A percentile compares a stretch with the other conserved stretches of the same genome.
phyloP scores from a whole-genome alignment of 2,888 invertebrate species.

The Nematopogon swammerdamellus region DNA sequence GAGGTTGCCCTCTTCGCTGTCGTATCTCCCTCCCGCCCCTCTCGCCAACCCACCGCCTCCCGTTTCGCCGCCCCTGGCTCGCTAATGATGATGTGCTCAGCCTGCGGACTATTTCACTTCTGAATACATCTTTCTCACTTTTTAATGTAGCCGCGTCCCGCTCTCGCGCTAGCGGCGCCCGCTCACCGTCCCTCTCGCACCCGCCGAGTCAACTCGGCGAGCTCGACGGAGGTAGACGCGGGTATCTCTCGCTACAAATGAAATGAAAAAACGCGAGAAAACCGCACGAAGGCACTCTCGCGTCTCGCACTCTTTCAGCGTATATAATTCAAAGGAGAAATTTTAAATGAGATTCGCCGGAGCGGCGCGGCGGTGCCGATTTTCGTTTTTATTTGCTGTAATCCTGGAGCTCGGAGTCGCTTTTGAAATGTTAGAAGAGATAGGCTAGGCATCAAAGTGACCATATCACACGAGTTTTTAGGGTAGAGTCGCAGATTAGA shows the following conservation, averaged over 20 bases:
- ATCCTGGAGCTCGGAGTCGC: too few species aligned
- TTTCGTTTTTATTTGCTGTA: too few species aligned
- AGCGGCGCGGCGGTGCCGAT: too few species aligned
- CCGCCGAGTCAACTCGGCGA: constrained; percentile 53
- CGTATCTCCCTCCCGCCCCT: constrained; percentile 44
- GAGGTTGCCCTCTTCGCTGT: constrained; percentile 46
- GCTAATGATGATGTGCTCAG: constrained; percentile 78
- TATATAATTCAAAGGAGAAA: neutral
- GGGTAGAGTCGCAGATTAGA: too few species aligned
- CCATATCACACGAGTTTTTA: too few species aligned
- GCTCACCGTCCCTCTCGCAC: constrained; percentile 28
- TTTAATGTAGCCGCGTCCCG: constrained; percentile 38
- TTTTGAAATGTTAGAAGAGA: too few species aligned
- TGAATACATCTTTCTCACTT: constrained; percentile 63
- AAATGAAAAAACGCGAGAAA: constrained; percentile 32
- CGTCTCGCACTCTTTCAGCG: neutral
- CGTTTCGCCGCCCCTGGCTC: constrained; percentile 48
- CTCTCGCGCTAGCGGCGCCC: constrained; percentile 34
- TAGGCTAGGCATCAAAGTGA: too few species aligned
- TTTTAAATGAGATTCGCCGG: neutral
- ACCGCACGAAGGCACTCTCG: neutral
- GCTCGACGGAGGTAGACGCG: neutral
- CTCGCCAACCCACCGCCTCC: constrained; percentile 4
- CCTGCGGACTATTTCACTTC: constrained; percentile 73
- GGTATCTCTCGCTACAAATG: neutral